Percentiles rank a stretch among this genome's conserved stretches.
Evolutionary conservation across 1,140 invertebrate genomes (phyloP).

Genomic region (Stegodyphus mimosarum): DNA sequence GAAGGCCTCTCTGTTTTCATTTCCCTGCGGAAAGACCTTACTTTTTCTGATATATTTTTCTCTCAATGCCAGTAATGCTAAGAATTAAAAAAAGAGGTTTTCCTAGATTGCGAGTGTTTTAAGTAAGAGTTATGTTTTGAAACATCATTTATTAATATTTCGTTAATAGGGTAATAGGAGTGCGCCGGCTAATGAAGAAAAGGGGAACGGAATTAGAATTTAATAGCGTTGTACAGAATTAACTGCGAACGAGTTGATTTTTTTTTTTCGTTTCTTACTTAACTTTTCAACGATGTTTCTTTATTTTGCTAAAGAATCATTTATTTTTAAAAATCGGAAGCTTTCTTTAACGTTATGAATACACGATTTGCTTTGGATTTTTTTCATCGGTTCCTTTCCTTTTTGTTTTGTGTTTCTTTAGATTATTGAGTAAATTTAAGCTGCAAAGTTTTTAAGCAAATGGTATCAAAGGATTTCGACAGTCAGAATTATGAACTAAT

Average conservation of each 20-base stretch:
- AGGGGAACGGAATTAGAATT: conserved; percentile 47
- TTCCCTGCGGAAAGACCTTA: conserved; percentile 34
- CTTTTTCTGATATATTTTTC: conserved; percentile 49
- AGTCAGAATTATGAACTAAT: too few species aligned
- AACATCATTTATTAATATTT: conserved; percentile 61
- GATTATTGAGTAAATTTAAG: too few species aligned
- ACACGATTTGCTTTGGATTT: too few species aligned
- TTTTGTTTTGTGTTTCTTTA: too few species aligned
- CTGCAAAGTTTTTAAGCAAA: too few species aligned
- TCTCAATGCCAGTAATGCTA: conserved; percentile 19
- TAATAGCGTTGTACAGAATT: conserved; percentile 56
- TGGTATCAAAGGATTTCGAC: too few species aligned
- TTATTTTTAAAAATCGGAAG: too few species aligned
- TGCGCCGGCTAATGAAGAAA: conserved; percentile 19
- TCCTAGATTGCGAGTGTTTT: conserved; percentile 44
- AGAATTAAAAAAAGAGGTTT: conserved; percentile 20
- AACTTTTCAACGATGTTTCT: too few species aligned
- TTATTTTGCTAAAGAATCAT: too few species aligned
- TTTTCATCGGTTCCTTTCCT: too few species aligned
- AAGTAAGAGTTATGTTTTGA: conserved; percentile 59
- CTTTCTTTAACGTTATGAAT: too few species aligned
- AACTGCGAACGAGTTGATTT: neutral
- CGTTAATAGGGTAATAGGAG: conserved; percentile 52
- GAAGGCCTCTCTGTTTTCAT: conserved; percentile 49
- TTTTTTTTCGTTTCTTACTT: too few species aligned